Conservation (phyloP, 2,797 vertebrate species). For the Chelon labrosus region DNA sequence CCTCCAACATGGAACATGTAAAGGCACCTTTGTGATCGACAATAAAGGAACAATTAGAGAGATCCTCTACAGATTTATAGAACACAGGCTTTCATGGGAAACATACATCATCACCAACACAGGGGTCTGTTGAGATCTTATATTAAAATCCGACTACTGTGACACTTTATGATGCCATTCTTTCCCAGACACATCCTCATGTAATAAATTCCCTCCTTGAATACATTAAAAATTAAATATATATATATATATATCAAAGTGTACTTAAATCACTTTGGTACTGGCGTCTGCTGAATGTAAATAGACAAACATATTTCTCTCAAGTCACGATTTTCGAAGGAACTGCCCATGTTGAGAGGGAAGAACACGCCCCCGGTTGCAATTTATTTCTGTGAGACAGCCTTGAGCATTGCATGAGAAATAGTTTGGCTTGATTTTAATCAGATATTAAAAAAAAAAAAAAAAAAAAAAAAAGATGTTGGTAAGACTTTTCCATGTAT, state of each 20-base stretch:
- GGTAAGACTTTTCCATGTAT: constrained; percentile 26
- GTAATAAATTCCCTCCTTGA: neutral
- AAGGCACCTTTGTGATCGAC: neutral
- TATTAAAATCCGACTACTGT: neutral
- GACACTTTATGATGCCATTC: neutral
- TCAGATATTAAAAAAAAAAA: constrained; percentile 13
- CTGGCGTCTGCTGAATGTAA: constrained; percentile 43
- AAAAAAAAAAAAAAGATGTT: neutral
- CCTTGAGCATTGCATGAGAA: constrained; percentile 38
- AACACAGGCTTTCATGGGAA: neutral
- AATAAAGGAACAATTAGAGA: neutral
- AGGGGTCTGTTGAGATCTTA: too few species aligned
- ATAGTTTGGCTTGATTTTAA: constrained; percentile 45
- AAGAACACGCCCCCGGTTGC: constrained; percentile 8
- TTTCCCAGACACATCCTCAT: constrained; percentile 5
- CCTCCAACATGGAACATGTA: neutral
- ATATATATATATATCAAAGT: constrained; percentile 18
- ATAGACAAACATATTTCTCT: constrained; percentile 30
- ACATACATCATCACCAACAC: constrained; percentile 3
- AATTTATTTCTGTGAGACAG: constrained; percentile 36
- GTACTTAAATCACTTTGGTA: constrained; percentile 13
- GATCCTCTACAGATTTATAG: neutral
- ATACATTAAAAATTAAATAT: neutral
- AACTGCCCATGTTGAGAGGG: constrained; percentile 24
- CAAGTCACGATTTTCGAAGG: constrained; percentile 38